phyloP scores from a whole-genome alignment of 35 echinoderm and acorn worm species.

The Stichopus chloronotus region DNA sequence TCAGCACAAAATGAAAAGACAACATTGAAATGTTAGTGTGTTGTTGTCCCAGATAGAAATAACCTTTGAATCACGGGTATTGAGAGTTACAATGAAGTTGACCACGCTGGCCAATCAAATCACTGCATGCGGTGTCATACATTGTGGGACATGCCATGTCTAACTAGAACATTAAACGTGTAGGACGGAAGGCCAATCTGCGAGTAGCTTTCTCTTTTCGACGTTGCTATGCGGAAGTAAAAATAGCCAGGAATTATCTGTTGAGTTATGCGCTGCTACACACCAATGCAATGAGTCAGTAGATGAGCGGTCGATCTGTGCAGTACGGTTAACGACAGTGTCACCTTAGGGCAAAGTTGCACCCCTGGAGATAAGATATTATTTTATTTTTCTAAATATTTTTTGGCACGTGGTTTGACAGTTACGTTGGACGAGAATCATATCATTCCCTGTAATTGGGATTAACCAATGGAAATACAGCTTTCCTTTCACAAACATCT shows the following conservation, averaged over 20 bases:
- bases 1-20: too few species aligned
- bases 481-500: not conserved
- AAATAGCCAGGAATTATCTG: not conserved
- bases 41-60: too few species aligned
- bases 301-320: not conserved
- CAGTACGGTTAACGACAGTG: not conserved
- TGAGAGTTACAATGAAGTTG: too few species aligned
- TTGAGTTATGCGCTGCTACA: not conserved
- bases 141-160: too few species aligned
- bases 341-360: not conserved
- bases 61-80: too few species aligned
- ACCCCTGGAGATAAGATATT: not conserved
- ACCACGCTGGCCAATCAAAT: too few species aligned
- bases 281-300: not conserved
- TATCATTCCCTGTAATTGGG: not conserved
- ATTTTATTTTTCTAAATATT: not conserved
- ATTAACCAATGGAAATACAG: not conserved
- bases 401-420: not conserved
- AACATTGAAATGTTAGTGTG: too few species aligned
- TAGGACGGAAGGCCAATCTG: too few species aligned
- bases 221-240: not conserved
- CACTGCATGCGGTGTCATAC: too few species aligned
- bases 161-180: too few species aligned
- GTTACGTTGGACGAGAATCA: not conserved
- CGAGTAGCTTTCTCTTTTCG: too few species aligned